Evolutionary conservation across 2,113 vertebrate genomes (phyloP).

Genomic region (Indicator maculatus): DNA sequence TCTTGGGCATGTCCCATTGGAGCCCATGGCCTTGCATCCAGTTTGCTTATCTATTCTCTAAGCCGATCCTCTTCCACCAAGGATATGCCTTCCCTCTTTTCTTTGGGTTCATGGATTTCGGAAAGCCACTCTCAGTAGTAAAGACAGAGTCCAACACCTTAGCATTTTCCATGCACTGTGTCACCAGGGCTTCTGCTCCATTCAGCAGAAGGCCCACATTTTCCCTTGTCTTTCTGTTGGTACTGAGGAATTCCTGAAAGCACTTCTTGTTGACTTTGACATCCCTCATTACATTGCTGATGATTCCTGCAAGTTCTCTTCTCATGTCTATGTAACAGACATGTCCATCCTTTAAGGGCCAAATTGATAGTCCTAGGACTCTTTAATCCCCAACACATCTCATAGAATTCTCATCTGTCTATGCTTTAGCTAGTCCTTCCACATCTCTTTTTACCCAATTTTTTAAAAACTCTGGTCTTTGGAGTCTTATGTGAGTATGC

Average conservation of each 20-base stretch:
- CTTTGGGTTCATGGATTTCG: too few species aligned
- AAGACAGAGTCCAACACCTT: too few species aligned
- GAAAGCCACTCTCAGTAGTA: too few species aligned
- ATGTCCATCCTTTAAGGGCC: neutral
- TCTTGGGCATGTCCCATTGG: neutral
- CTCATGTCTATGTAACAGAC: neutral
- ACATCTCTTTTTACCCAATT: neutral
- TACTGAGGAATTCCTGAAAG: neutral
- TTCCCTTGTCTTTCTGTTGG: neutral
- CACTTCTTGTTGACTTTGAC: neutral
- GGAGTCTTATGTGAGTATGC: neutral
- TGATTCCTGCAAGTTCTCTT: neutral
- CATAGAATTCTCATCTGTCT: neutral
- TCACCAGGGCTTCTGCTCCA: neutral
- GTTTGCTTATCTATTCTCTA: neutral
- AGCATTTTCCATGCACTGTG: neutral
- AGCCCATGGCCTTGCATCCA: neutral
- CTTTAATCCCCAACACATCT: neutral
- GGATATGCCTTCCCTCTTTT: too few species aligned
- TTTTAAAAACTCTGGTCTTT: neutral
- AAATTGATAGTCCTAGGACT: neutral
- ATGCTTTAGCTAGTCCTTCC: neutral
- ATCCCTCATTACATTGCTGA: neutral
- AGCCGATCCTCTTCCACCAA: too few species aligned
- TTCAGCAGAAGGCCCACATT: neutral